These are phyloP conservation scores for Sphinx pinastri DNA, from an alignment of 2,888 invertebrate genomes.

Conservation along the genomic window DNA sequence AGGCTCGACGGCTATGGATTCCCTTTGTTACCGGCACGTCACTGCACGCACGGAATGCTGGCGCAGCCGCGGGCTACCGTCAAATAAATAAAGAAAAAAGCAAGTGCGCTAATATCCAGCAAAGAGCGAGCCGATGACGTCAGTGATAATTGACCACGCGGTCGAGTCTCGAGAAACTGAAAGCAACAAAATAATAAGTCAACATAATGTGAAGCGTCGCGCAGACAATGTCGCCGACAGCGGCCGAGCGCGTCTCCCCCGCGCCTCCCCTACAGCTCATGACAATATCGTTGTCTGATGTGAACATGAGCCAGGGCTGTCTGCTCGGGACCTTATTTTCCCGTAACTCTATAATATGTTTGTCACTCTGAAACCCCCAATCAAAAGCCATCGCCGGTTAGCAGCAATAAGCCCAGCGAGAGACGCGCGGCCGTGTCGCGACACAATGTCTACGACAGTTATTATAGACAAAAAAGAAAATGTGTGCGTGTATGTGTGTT, in stretches of 20 bases:
- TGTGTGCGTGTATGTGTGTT: slow-evolving; percentile 19
- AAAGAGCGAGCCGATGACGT: slow-evolving; percentile 23
- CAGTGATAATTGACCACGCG: slow-evolving; percentile 29
- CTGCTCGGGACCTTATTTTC: no score
- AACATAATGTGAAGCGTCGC: slow-evolving; percentile 26
- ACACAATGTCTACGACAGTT: not conserved
- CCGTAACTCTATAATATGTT: no score
- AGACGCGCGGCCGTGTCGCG: not conserved
- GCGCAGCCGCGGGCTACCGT: not conserved
- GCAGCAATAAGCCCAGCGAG: no score
- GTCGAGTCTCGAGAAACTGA: slow-evolving; percentile 40
- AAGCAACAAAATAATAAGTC: slow-evolving; percentile 44
- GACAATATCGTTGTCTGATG: no score
- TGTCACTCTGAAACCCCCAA: no score
- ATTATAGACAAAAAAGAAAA: slow-evolving; percentile 8
- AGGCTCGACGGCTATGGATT: not conserved
- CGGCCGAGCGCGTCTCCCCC: no score
- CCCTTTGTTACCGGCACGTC: not conserved
- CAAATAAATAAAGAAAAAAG: slow-evolving; percentile 23
- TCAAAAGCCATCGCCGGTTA: no score
- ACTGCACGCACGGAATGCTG: no score
- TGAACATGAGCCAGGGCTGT: no score
- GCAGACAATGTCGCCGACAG: not conserved
- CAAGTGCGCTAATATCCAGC: slow-evolving; percentile 12
- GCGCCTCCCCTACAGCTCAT: not conserved